phyloP scores from a whole-genome alignment of 2,113 vertebrate species.

The Lates calcarifer region DNA sequence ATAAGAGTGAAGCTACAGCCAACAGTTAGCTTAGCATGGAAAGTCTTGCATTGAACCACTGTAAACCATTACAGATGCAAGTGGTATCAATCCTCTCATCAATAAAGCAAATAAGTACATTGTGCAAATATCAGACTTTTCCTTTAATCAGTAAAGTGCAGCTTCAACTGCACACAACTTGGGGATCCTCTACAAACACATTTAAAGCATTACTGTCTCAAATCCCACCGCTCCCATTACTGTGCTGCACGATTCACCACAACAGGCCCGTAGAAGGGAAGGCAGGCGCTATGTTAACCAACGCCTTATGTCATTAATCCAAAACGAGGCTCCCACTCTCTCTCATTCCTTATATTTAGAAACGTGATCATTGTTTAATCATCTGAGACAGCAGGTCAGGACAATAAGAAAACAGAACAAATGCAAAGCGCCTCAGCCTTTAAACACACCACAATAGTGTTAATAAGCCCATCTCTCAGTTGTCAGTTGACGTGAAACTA shows the following conservation, averaged over 20 bases:
- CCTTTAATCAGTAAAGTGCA: background rate
- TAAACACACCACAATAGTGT: background rate
- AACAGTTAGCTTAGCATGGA: background rate
- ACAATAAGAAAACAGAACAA: slow-evolving; percentile 9
- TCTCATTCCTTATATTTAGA: slow-evolving; percentile 70
- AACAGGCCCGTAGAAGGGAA: slow-evolving; percentile 67
- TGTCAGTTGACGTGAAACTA: background rate
- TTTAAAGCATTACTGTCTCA: background rate
- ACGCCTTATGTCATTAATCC: slow-evolving; percentile 50
- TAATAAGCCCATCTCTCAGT: background rate
- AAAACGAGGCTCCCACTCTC: slow-evolving; percentile 38
- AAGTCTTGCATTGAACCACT: background rate
- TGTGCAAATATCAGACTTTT: background rate
- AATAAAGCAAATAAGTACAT: background rate
- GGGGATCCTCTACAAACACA: no score
- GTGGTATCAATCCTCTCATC: background rate
- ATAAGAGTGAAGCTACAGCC: background rate
- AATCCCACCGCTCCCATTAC: slow-evolving; percentile 41
- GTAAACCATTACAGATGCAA: background rate
- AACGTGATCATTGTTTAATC: slow-evolving; percentile 42
- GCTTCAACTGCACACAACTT: background rate
- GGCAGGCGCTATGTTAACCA: slow-evolving; percentile 50
- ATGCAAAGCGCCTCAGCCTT: slow-evolving; percentile 1
- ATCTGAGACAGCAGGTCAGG: slow-evolving; percentile 8
- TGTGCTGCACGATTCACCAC: slow-evolving; percentile 14